These are phyloP conservation scores for Bucco capensis DNA, from an alignment of 2,113 vertebrate genomes.

Conservation along the genomic window DNA sequence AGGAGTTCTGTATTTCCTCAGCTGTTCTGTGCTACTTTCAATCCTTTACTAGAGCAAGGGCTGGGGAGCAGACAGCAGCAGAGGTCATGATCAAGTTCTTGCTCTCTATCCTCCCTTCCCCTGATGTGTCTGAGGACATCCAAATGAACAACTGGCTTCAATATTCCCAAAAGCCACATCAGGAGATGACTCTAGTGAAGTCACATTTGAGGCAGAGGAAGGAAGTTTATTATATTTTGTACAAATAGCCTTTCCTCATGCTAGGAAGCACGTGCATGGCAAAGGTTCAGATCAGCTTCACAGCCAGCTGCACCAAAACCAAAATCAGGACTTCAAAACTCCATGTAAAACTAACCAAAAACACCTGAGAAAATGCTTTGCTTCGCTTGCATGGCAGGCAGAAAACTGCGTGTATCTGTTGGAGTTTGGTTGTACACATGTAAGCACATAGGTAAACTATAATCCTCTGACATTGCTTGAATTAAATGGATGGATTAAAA, in stretches of 20 bases:
- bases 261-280: neutral
- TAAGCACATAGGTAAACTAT: neutral
- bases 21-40: neutral
- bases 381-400: neutral
- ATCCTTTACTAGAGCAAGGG: neutral
- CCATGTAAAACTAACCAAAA: neutral
- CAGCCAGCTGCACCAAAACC: neutral
- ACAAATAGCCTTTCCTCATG: neutral
- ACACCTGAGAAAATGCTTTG: neutral
- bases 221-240: neutral
- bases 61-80: neutral
- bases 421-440: fast-evolving
- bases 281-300: neutral
- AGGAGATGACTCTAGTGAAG: neutral
- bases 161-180: neutral
- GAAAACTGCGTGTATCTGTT: neutral
- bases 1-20: neutral
- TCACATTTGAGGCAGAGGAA: neutral
- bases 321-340: neutral
- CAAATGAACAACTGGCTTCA: neutral
- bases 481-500: neutral
- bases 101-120: neutral
- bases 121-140: neutral
- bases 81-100: neutral
- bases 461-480: neutral